These are phyloP conservation scores for Perithous albicinctus DNA, from an alignment of 2,888 invertebrate species.

Conservation along the genomic window DNA sequence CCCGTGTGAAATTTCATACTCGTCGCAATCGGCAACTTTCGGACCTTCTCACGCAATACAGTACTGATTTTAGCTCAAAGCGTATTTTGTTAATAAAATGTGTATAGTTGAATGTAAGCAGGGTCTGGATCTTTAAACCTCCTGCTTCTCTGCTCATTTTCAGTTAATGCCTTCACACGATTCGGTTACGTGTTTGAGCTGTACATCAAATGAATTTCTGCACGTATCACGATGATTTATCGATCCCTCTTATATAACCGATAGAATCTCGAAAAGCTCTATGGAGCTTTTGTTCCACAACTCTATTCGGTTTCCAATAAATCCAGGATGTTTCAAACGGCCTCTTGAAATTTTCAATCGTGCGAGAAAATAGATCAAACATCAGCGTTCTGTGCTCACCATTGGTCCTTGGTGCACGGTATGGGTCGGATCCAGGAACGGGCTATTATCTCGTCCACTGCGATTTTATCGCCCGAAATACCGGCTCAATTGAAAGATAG, in stretches of 20 bases:
- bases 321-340: conserved; percentile 7
- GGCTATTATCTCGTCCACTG: conserved; percentile 22
- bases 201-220: not conserved
- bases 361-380: conserved; percentile 19
- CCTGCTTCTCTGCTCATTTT: too few species aligned
- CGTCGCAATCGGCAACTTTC: too few species aligned
- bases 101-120: too few species aligned
- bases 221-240: not conserved
- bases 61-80: too few species aligned
- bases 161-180: not conserved
- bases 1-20: too few species aligned
- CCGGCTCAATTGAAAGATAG: conserved; percentile 33
- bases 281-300: not conserved
- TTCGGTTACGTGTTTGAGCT: not conserved
- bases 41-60: too few species aligned
- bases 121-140: too few species aligned
- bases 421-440: not conserved
- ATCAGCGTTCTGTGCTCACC: not conserved
- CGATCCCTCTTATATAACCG: not conserved
- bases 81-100: too few species aligned
- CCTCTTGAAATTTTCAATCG: conserved; percentile 28
- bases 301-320: conserved; percentile 33
- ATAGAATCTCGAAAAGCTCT: not conserved
- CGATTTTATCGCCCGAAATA: conserved; percentile 35
- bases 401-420: not conserved